These are phyloP conservation scores for Xiphophorus maculatus DNA, from an alignment of 2,113 vertebrate species.

Conservation along the genomic window DNA sequence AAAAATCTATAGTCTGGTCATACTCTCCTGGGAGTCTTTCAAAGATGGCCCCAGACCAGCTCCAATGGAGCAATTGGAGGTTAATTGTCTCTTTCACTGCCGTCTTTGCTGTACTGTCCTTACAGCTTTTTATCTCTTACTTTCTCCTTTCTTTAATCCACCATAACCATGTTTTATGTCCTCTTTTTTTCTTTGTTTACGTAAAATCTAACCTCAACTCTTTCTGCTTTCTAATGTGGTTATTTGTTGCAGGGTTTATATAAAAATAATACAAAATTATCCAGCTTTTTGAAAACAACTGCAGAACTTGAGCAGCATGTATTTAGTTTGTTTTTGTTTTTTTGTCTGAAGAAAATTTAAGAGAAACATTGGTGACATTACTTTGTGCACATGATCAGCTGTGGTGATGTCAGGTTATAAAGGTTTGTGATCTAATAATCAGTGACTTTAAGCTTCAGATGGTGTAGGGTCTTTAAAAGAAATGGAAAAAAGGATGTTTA, in stretches of 20 bases:
- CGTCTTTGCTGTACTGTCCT: background rate
- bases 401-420: constrained; percentile 64
- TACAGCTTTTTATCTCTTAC: background rate
- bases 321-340: no score
- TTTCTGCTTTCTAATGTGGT: background rate
- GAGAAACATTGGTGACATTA: constrained; percentile 39
- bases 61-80: constrained; percentile 5
- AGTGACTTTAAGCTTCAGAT: constrained; percentile 31
- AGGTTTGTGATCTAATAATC: constrained; percentile 44
- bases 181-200: background rate
- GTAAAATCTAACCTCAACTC: background rate
- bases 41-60: background rate
- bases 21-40: constrained; percentile 8
- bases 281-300: no score
- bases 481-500: background rate
- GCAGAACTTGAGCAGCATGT: no score
- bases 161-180: background rate
- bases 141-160: background rate
- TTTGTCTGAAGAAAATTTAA: no score
- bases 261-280: background rate
- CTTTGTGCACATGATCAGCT: constrained; percentile 43
- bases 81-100: constrained; percentile 22
- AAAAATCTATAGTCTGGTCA: background rate
- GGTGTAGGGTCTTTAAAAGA: constrained; percentile 54
- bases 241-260: background rate